These are phyloP conservation scores for Platycheirus albimanus DNA, from an alignment of 2,888 invertebrate genomes.

Conservation along the genomic window DNA sequence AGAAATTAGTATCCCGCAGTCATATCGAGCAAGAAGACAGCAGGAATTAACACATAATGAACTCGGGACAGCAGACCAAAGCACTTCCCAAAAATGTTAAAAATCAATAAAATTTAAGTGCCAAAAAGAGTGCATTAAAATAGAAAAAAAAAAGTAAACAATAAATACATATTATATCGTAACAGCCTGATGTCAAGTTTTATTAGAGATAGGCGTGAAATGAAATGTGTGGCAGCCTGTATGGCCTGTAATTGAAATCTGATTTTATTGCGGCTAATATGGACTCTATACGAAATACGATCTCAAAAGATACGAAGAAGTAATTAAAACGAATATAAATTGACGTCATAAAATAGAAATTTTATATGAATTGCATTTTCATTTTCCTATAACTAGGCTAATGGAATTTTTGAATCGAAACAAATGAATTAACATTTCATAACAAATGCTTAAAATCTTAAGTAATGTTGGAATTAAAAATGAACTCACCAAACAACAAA, in stretches of 20 bases:
- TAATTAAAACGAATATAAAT: conserved; percentile 19
- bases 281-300: no score
- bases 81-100: conserved; percentile 28
- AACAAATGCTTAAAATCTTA: conserved; percentile 1
- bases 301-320: conserved; percentile 11
- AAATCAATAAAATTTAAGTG: conserved; percentile 38
- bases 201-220: conserved; percentile 30
- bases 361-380: conserved; percentile 19
- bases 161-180: conserved; percentile 16
- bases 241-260: not conserved
- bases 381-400: conserved; percentile 35
- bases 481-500: conserved; percentile 28
- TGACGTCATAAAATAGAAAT: conserved; percentile 11
- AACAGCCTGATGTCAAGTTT: conserved; percentile 16
- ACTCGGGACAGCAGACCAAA: not conserved
- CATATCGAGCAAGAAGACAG: conserved; percentile 1
- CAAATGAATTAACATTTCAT: conserved; percentile 15
- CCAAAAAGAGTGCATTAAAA: conserved; percentile 15
- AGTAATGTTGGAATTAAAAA: not conserved
- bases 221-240: conserved; percentile 8
- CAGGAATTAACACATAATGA: conserved; percentile 18
- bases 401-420: conserved; percentile 17
- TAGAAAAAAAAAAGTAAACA: conserved; percentile 16
- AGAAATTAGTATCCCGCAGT: not conserved
- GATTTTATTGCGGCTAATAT: conserved; percentile 5